A percentile compares a stretch with the other conserved stretches of the same genome.
Conservation (phyloP, 2,888 invertebrate genomes). For the Tineola bisselliella region DNA sequence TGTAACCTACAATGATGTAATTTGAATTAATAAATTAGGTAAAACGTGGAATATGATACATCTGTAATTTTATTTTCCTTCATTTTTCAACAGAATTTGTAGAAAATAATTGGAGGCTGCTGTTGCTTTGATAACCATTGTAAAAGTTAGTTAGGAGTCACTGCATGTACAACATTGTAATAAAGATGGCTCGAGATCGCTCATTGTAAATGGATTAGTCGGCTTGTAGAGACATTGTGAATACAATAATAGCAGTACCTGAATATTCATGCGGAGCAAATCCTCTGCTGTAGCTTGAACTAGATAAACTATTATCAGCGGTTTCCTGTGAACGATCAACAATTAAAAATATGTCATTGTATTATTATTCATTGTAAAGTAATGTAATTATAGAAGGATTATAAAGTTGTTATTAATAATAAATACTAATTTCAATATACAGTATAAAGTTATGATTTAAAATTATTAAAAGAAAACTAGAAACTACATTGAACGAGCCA, state of each 20-base stretch:
- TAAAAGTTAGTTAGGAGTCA: too few species aligned
- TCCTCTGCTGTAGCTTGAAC: constrained; percentile 43
- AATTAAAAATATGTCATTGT: not conserved
- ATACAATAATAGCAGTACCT: constrained; percentile 22
- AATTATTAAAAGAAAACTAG: too few species aligned
- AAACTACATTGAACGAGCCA: too few species aligned
- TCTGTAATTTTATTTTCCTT: too few species aligned
- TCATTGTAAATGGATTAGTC: too few species aligned
- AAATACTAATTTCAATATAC: too few species aligned
- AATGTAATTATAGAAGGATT: not conserved
- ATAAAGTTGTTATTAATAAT: not conserved
- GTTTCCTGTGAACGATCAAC: constrained; percentile 34
- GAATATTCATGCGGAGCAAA: constrained; percentile 38
- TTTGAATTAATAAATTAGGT: not conserved
- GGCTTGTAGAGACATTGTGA: not conserved
- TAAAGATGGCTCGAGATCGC: not conserved
- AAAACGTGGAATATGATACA: too few species aligned
- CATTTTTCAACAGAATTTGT: not conserved
- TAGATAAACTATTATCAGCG: constrained; percentile 41
- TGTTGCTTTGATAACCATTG: not conserved
- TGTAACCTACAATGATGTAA: constrained; percentile 31
- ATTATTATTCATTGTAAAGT: not conserved
- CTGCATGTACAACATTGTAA: not conserved
- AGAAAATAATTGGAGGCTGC: not conserved
- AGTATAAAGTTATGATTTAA: too few species aligned